phyloP scores from a whole-genome alignment of 2,113 vertebrate genomes.

The Nyctibius bracteatus region DNA sequence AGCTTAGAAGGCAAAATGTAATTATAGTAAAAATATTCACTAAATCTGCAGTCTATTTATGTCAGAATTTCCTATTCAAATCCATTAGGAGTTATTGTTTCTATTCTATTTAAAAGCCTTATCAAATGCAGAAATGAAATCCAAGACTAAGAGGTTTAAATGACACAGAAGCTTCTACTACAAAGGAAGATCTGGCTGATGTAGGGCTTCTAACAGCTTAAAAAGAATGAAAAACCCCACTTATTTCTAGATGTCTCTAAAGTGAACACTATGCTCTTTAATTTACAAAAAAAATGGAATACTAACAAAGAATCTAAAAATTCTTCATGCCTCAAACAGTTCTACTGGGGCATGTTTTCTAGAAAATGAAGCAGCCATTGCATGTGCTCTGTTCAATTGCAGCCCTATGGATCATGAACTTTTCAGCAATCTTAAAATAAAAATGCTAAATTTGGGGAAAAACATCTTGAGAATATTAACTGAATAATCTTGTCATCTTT shows the following conservation, averaged over 20 bases:
- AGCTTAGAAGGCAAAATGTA: background rate
- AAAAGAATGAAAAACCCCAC: background rate
- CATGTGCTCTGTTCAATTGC: background rate
- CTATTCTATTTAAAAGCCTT: constrained; percentile 11
- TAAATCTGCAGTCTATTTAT: constrained; percentile 1
- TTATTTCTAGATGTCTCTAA: background rate
- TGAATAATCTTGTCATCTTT: background rate
- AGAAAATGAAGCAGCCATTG: background rate
- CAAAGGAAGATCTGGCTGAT: background rate
- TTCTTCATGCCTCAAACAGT: background rate
- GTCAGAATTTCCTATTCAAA: background rate
- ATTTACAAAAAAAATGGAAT: background rate
- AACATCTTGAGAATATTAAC: background rate
- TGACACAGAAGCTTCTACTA: background rate
- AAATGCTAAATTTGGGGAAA: background rate
- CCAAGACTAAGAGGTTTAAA: constrained; percentile 12
- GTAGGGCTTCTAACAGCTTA: background rate
- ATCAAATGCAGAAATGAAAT: background rate
- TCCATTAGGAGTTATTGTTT: background rate
- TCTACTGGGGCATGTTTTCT: background rate
- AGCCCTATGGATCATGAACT: background rate
- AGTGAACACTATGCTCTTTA: background rate
- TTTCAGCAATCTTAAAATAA: background rate
- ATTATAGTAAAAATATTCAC: background rate
- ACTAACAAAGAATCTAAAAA: background rate